Conservation (phyloP, 2,797 vertebrate species). For the Phaenicophaeus curvirostris region DNA sequence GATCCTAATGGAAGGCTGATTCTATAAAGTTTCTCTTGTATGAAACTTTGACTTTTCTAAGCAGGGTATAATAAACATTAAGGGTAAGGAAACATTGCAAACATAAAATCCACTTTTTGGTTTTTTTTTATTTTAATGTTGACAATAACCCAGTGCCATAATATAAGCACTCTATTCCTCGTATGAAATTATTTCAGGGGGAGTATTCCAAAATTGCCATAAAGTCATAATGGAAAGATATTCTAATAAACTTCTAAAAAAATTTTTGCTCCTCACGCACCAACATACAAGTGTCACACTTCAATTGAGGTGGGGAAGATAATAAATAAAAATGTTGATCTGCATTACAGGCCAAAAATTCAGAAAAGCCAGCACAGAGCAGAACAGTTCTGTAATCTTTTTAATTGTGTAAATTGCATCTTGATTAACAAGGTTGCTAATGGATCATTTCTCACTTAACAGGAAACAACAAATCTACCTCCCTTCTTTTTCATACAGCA, state of each 20-base stretch:
- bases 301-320: neutral
- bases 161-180: neutral
- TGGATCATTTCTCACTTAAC: neutral
- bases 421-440: neutral
- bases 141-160: neutral
- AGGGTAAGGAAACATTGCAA: neutral
- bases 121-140: neutral
- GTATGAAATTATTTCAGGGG: neutral
- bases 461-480: neutral
- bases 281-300: neutral
- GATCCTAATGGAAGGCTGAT: conserved; percentile 6
- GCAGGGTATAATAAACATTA: neutral
- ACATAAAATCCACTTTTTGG: neutral
- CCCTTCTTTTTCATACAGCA: neutral
- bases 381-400: neutral
- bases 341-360: neutral
- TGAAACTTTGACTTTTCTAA: neutral
- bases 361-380: neutral
- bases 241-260: neutral
- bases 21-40: neutral
- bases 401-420: neutral
- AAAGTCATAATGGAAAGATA: neutral
- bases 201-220: neutral
- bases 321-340: neutral
- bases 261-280: neutral